phyloP scores from a whole-genome alignment of 2,888 invertebrate genomes.

The Arenicola marina region DNA sequence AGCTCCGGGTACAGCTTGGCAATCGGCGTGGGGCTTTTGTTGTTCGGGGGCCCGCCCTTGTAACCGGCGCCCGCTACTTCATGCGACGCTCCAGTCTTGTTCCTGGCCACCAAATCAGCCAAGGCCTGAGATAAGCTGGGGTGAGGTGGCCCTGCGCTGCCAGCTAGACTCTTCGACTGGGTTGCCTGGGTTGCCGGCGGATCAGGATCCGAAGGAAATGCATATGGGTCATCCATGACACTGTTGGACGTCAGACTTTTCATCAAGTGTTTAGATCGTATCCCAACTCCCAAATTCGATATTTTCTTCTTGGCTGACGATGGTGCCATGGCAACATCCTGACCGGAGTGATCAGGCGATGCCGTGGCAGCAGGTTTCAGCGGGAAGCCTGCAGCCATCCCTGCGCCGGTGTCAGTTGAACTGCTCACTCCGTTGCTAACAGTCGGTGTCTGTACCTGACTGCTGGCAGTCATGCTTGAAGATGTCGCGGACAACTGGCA shows the following conservation, averaged over 20 bases:
- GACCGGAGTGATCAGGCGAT: too few species aligned
- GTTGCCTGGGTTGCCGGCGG: neutral
- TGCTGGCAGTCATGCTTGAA: too few species aligned
- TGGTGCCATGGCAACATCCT: too few species aligned
- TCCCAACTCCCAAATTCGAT: too few species aligned
- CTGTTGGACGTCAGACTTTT: neutral
- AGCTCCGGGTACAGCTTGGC: conserved; percentile 58
- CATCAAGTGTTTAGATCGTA: neutral
- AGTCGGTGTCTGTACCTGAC: too few species aligned
- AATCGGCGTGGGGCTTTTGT: conserved; percentile 16
- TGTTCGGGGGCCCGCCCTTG: conserved; percentile 16
- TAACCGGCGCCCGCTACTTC: neutral
- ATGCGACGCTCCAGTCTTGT: neutral
- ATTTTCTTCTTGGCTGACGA: too few species aligned
- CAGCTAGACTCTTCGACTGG: neutral
- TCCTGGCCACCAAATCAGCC: neutral
- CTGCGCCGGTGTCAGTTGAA: too few species aligned
- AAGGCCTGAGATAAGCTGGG: neutral
- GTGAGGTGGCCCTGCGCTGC: neutral
- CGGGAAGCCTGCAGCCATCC: too few species aligned
- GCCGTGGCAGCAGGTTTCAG: too few species aligned
- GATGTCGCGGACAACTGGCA: too few species aligned
- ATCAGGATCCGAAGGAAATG: conserved; percentile 6
- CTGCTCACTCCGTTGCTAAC: too few species aligned
- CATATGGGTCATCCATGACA: conserved; percentile 9